These are phyloP conservation scores for Ceyx margarethae DNA, from an alignment of 2,113 vertebrate species.

Conservation along the genomic window DNA sequence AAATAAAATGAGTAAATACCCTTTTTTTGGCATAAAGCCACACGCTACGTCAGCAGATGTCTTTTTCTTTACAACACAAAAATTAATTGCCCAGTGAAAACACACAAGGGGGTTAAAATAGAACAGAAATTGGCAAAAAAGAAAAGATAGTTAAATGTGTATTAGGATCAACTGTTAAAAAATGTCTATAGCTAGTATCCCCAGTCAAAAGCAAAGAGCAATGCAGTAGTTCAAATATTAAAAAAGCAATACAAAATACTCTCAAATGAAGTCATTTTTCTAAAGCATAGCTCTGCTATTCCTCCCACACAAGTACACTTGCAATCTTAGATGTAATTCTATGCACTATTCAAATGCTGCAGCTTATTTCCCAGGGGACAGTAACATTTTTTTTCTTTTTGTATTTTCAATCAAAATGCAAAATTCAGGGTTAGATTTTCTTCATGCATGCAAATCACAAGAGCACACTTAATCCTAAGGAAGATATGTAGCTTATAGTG, in stretches of 20 bases:
- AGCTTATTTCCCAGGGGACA: conserved; percentile 56
- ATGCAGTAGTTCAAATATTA: conserved; percentile 51
- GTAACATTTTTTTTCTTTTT: not conserved
- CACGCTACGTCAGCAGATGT: not conserved
- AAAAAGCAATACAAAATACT: conserved; percentile 41
- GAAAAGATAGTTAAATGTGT: conserved; percentile 33
- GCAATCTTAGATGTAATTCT: conserved; percentile 56
- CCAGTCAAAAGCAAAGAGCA: conserved; percentile 47
- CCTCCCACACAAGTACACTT: conserved; percentile 46
- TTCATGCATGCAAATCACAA: conserved; percentile 33
- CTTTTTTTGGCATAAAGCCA: not conserved
- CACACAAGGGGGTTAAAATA: not conserved
- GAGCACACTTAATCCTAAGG: not conserved
- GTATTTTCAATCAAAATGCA: conserved; percentile 47
- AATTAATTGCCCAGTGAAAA: not conserved
- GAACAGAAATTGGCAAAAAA: not conserved
- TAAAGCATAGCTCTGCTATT: conserved; percentile 51
- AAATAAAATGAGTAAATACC: not conserved
- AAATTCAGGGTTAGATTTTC: conserved; percentile 35
- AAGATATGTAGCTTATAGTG: not conserved
- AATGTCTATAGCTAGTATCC: conserved; percentile 3
- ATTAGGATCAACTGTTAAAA: conserved; percentile 42
- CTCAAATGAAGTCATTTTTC: conserved; percentile 46
- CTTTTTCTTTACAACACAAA: not conserved
- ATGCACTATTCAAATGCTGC: conserved; percentile 42